Evolutionary conservation across 1,140 invertebrate species (phyloP).

Genomic region (Tenebrio molitor): DNA sequence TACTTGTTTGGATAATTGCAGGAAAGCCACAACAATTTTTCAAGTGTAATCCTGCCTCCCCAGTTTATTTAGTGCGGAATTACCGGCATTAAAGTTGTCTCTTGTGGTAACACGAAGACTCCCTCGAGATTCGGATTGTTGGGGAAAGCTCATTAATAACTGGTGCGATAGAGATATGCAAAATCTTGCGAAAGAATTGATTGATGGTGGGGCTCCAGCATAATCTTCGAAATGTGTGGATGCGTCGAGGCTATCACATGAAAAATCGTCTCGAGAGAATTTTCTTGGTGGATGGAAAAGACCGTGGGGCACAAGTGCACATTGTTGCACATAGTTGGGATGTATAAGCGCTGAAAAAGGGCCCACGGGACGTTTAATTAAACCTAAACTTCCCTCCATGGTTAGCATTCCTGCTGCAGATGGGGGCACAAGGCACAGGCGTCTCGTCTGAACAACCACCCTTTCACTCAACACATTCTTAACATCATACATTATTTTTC

Average conservation of each 20-base stretch:
- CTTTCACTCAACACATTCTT: constrained; percentile 9
- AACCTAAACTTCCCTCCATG: constrained; percentile 59
- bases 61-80: constrained; percentile 53
- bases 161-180: constrained; percentile 5
- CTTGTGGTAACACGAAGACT: constrained; percentile 47
- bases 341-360: constrained; percentile 59
- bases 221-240: constrained; percentile 11
- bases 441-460: constrained; percentile 14
- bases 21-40: constrained; percentile 47
- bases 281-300: too few species aligned
- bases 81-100: constrained; percentile 48
- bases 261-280: too few species aligned
- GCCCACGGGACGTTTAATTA: constrained; percentile 65
- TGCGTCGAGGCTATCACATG: too few species aligned
- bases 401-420: constrained; percentile 49
- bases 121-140: constrained; percentile 39
- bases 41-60: constrained; percentile 50
- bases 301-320: constrained; percentile 54
- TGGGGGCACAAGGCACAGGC: constrained; percentile 9
- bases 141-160: constrained; percentile 44
- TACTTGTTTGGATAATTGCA: constrained; percentile 38
- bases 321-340: constrained; percentile 49
- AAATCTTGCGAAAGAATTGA: constrained; percentile 21
- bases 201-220: constrained; percentile 16
- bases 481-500: too few species aligned